Percentiles rank a stretch among this genome's conserved stretches.
These are phyloP conservation scores for Scolopax mira DNA, from an alignment of 2,113 vertebrate species.

Conservation along the genomic window DNA sequence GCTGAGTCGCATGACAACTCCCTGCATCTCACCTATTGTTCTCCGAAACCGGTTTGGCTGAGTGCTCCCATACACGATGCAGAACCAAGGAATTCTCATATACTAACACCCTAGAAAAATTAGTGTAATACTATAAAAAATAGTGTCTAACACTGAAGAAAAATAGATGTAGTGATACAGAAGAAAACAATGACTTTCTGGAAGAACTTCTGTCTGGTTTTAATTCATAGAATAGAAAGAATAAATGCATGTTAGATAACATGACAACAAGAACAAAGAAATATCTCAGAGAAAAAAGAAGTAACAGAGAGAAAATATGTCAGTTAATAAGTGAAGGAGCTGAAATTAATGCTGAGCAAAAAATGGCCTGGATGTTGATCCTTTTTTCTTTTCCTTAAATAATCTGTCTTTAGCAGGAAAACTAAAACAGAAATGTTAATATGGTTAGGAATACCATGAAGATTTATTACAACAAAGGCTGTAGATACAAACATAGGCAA, in stretches of 20 bases:
- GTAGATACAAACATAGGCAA: background rate
- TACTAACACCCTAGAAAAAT: background rate
- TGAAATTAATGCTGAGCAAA: conserved; percentile 8
- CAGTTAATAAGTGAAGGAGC: conserved; percentile 7
- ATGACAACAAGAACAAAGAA: background rate
- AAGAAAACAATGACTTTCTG: background rate
- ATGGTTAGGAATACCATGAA: background rate
- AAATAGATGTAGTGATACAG: background rate
- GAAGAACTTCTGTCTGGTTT: background rate
- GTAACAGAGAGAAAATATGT: conserved; percentile 34
- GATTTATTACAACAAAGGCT: background rate
- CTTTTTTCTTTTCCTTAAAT: background rate
- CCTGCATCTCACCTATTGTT: too few relatives aligned
- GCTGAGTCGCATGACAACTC: too few relatives aligned
- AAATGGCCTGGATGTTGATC: background rate
- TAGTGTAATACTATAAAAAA: background rate
- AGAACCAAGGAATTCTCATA: background rate
- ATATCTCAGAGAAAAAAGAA: background rate
- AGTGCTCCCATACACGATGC: background rate
- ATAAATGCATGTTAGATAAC: background rate
- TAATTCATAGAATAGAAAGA: background rate
- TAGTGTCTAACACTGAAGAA: background rate
- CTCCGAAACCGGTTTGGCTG: too few relatives aligned
- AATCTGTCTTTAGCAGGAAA: background rate
- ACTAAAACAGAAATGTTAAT: background rate